Base-by-base conservation (phyloP, 2,797 vertebrate species). In the Emydoidea blandingii region DNA sequence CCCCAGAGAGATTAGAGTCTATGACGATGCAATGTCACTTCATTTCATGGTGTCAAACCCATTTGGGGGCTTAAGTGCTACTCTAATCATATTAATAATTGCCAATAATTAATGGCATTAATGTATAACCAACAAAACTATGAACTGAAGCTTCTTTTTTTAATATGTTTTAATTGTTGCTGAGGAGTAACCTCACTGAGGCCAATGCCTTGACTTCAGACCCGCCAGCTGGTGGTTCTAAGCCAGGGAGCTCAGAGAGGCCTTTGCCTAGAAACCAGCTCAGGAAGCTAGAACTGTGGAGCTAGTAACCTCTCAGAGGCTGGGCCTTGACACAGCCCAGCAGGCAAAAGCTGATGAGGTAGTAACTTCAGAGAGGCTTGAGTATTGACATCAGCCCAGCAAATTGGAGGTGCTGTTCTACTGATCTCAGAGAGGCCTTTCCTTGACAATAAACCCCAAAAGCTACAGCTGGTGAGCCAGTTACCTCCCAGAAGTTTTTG, bases 281-380 rank as follows among this genome's bases (percentile, higher is more conserved):
- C 16, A 92, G 86, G 65, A 27, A 85, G 83, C 0, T 0, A 87
- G 83, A 72, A 83, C 53, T 87, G 81, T n/a, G 65, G 59, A 91
- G 59, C 88, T 76, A 34, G 21, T 0, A 0, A 84, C 82, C 12
- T 53, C 0, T 0, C n/a, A 0, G 1, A 94, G 50, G 53, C 31
- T 89, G 16, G 65, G 41, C 76, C 57, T 79, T 87, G 14, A 91
- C 31, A 79, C 18, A 85, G 44, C 34, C 74, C 86, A 92, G 54
- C 41, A 79, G 53, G 21, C n/a, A 50, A 56, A 31, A 74, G 44
- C 53, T 84, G 19, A 85, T 79, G 31, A 56, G 56, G 81, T 27
- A 57, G 25, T 27, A 86, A 86, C 34, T 23, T 82, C n/a, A 47
- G 76, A 34, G 65, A 80, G 84, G 62, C 50, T 59, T 89, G 56